Evolutionary conservation across 1,140 invertebrate genomes (phyloP).

Genomic region (Diorhabda carinulata): DNA sequence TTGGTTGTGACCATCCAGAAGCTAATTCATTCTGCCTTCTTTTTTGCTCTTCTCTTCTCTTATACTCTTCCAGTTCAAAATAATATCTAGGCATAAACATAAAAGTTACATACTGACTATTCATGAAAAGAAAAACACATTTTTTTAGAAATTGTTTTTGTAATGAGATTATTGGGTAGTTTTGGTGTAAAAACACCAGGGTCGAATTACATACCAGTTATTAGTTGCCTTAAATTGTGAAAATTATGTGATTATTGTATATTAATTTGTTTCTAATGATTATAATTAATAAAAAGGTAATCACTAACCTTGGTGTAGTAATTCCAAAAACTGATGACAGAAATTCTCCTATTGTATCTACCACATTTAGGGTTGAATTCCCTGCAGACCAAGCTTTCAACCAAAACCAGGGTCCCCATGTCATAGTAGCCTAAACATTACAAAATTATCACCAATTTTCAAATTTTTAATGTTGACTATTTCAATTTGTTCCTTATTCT

Average conservation of each 20-base stretch:
- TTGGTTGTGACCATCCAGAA: constrained; percentile 39
- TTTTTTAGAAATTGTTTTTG: too few species aligned
- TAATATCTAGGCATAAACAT: constrained; percentile 66
- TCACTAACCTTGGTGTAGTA: constrained; percentile 60
- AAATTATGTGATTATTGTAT: constrained; percentile 1
- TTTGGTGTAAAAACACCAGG: neutral
- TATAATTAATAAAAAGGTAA: too few species aligned
- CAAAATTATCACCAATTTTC: neutral
- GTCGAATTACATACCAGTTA: neutral
- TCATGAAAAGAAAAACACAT: too few species aligned
- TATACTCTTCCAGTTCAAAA: constrained; percentile 80
- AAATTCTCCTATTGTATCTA: constrained; percentile 80
- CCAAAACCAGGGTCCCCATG: constrained; percentile 70
- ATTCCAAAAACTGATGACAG: constrained; percentile 85
- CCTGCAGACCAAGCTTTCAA: constrained; percentile 64
- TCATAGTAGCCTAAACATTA: constrained; percentile 45
- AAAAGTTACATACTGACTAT: neutral
- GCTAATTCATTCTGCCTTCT: constrained; percentile 53
- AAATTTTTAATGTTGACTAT: neutral
- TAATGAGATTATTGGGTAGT: too few species aligned
- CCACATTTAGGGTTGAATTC: constrained; percentile 63
- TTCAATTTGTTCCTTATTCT: neutral
- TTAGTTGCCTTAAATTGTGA: neutral
- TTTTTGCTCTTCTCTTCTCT: constrained; percentile 58
- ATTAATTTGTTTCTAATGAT: too few species aligned